Evolutionary conservation across 2,113 vertebrate species (phyloP), one percentile per base, ranked within the genome.

Genomic region (Cranoglanis bouderius): DNA sequence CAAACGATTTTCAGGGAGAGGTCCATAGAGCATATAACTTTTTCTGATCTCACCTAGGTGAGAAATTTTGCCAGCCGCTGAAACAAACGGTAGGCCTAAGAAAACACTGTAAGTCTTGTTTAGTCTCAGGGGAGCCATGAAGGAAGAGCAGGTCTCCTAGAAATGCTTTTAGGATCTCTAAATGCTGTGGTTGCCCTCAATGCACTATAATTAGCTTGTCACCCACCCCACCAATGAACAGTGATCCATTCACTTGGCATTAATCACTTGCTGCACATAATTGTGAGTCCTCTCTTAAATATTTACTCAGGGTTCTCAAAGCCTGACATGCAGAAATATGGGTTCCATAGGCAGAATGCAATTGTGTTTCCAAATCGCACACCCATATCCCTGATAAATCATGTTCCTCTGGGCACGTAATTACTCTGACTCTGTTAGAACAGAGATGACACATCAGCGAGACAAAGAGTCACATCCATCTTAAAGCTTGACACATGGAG

Each of bases 161-260:
- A 59, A 87, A 91, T 87, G 40, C 26, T 81, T 88, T 89, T 72
- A 82, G 65, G 88, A 75, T 89, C 40, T 83, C 57, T 78, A 86
- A 87, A 87, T 91, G 91, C 4, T 18, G 57, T 43, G 88, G 92
- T 92, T 94, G 93, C 93, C 93, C 93, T 91, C 90, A 88, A 81
- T 84, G 90, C 87, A 87, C 75, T 84, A 70, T 91, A 93, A 94
- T 95, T 93, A 94, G 89, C 91, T 92, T 85, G 84, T 85, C 82
- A 90, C 91, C 92, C 93, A 94, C 92, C 43, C 85, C 88, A 40
- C 9, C 1, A 83, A 35, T 40, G 32, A 83, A 90, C 32, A 8
- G 35, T 74, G 83, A 74, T 55, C 32, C 82, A 81, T 80, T 81
- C 32, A 29, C 40, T 59, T n/a, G 19, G 86, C 74, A 85, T 85